Percentiles rank a stretch among this genome's conserved stretches.
These are phyloP conservation scores for Temnothorax rugatulus DNA, from an alignment of 2,888 invertebrate genomes.

Conservation along the genomic window DNA sequence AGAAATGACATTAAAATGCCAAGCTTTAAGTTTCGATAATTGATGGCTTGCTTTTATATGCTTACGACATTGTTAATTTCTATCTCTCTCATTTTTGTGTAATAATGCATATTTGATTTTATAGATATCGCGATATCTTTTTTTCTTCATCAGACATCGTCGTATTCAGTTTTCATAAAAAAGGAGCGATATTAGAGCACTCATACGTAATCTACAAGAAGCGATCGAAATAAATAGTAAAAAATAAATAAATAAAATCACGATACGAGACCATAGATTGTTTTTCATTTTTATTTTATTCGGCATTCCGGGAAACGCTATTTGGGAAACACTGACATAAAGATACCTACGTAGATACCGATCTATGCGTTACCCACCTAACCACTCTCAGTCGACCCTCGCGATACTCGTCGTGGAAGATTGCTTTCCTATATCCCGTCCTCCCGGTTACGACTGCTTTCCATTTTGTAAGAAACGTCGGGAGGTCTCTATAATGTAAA, in stretches of 20 bases:
- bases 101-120: not conserved
- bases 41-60: not conserved
- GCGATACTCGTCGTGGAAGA: conserved; percentile 71
- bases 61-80: not conserved
- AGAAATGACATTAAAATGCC: not conserved
- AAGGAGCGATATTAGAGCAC: not conserved
- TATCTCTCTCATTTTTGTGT: not conserved
- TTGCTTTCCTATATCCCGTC: conserved; percentile 77
- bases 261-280: not conserved
- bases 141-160: not conserved
- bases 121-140: not conserved
- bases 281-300: not conserved
- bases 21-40: not conserved
- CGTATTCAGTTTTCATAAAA: not conserved
- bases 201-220: not conserved
- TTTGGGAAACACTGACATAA: conserved; percentile 46
- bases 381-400: conserved; percentile 61
- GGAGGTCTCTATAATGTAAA: conserved; percentile 56
- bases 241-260: conserved; percentile 22
- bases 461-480: conserved; percentile 67
- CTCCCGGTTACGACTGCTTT: conserved; percentile 63
- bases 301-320: not conserved
- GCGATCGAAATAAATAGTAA: not conserved
- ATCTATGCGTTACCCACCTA: conserved; percentile 62
- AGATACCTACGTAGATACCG: conserved; percentile 59